These are phyloP conservation scores for Onthophagus sagittarius DNA, from an alignment of 2,888 invertebrate species.

Conservation along the genomic window DNA sequence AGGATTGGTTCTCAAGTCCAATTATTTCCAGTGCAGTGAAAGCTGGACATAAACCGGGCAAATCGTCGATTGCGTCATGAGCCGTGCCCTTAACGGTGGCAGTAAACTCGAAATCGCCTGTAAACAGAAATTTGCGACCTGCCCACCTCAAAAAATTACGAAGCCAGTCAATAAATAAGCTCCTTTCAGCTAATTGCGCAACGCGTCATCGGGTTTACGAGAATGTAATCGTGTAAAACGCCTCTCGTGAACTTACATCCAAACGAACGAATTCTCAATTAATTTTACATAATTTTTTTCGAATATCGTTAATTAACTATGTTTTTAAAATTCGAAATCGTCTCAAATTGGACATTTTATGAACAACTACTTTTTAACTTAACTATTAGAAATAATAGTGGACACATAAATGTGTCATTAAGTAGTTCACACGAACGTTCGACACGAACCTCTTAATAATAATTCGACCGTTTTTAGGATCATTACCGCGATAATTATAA, in stretches of 20 bases:
- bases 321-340: background rate
- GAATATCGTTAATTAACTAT: background rate
- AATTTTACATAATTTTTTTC: background rate
- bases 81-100: background rate
- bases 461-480: too few species aligned
- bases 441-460: too few species aligned
- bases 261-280: background rate
- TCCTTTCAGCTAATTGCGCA: background rate
- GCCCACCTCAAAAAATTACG: background rate
- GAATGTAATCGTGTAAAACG: background rate
- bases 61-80: background rate
- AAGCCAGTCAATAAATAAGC: background rate
- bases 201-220: background rate
- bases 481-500: background rate
- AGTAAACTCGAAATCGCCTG: background rate
- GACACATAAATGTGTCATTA: too few species aligned
- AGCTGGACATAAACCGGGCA: background rate
- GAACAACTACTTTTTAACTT: background rate
- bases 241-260: background rate
- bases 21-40: background rate
- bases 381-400: background rate
- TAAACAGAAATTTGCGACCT: background rate
- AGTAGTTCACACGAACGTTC: too few species aligned
- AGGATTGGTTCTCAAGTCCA: background rate
- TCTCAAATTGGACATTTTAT: background rate